Evolutionary conservation across 37 sponge, comb jelly and placozoan genomes (phyloP).

Genomic region (Chondrilla cf. caribensis): DNA sequence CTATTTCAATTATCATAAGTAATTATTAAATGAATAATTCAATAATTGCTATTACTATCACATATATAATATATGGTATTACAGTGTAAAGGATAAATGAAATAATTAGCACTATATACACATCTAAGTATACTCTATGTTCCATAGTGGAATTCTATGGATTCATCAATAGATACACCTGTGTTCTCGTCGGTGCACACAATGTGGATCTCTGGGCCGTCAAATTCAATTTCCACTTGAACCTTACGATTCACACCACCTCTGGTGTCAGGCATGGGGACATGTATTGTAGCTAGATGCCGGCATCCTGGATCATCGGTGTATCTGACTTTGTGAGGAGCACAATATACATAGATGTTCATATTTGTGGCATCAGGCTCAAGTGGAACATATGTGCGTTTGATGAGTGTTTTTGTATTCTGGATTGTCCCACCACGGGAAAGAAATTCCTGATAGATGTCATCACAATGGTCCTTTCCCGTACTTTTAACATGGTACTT

Average conservation of each 20-base stretch:
- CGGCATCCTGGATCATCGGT: neutral
- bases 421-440: neutral
- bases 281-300: neutral
- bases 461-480: neutral
- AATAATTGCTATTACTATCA: too few species aligned
- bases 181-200: neutral
- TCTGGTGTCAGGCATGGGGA: neutral
- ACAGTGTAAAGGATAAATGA: too few species aligned
- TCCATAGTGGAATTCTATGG: neutral
- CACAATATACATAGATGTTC: neutral
- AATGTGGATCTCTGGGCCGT: constrained; percentile 13
- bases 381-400: neutral
- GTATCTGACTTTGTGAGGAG: neutral
- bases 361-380: neutral
- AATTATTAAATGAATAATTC: too few species aligned
- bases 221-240: neutral
- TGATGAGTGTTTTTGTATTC: neutral
- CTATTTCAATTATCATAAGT: too few species aligned
- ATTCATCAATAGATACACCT: neutral
- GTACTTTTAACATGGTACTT: neutral
- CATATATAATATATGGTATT: too few species aligned
- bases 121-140: too few species aligned
- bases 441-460: neutral
- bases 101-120: too few species aligned
- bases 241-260: neutral